These are phyloP conservation scores for Cryptocheilus praepositus DNA, from an alignment of 2,888 invertebrate species.

Conservation along the genomic window DNA sequence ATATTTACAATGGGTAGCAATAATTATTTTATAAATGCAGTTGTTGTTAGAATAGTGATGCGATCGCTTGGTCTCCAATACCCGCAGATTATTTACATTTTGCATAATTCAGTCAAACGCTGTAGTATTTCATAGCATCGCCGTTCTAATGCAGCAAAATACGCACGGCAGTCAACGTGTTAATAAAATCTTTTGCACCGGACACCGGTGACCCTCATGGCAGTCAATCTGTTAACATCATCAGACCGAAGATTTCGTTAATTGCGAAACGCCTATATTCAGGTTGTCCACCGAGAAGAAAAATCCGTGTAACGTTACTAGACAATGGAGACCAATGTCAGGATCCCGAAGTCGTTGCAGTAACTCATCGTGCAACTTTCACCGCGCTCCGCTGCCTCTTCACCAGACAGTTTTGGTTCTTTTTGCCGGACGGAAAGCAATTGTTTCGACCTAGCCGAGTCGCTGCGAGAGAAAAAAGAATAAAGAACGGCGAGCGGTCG, in stretches of 20 bases:
- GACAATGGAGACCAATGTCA: constrained; percentile 25
- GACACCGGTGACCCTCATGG: too few relatives aligned
- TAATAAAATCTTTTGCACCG: too few relatives aligned
- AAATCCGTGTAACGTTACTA: constrained; percentile 1
- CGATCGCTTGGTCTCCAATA: too few relatives aligned
- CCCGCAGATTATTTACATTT: too few relatives aligned
- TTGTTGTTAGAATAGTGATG: too few relatives aligned
- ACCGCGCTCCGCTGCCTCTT: constrained; percentile 35
- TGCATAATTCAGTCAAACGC: too few relatives aligned
- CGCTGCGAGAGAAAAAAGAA: constrained; percentile 45
- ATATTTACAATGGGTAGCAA: too few relatives aligned
- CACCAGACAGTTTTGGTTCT: constrained; percentile 57
- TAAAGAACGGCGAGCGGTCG: constrained; percentile 33
- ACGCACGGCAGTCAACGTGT: too few relatives aligned
- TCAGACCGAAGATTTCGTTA: not conserved
- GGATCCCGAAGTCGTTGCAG: constrained; percentile 47
- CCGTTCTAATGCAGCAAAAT: too few relatives aligned
- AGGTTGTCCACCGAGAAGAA: not conserved
- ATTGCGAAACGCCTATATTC: constrained; percentile 12
- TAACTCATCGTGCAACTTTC: constrained; percentile 57
- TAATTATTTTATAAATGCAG: too few relatives aligned
- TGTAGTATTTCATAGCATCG: too few relatives aligned
- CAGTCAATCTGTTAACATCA: too few relatives aligned
- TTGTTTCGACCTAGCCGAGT: constrained; percentile 55
- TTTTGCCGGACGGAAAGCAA: constrained; percentile 54